A percentile compares a stretch with the other conserved stretches of the same genome.
Evolutionary conservation across 2,888 invertebrate genomes (phyloP).

Genomic region (Epistrophe grossulariae): DNA sequence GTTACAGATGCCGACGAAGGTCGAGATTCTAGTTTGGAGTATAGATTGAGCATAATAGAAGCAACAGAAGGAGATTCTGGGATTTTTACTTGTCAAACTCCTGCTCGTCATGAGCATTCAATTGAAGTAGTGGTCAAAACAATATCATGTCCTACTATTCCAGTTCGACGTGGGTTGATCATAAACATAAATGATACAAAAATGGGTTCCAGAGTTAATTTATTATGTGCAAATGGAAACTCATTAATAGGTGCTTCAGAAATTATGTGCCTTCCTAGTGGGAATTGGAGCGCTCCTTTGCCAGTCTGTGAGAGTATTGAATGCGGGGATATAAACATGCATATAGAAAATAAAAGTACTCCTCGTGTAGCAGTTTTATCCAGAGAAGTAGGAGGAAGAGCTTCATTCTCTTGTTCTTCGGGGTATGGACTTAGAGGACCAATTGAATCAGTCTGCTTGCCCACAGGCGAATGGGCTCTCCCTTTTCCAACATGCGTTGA

Average conservation of each 20-base stretch:
- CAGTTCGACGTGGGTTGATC: slow-evolving; percentile 89
- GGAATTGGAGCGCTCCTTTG: slow-evolving; percentile 93
- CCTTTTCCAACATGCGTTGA: slow-evolving; percentile 92
- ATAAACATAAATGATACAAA: slow-evolving; percentile 89
- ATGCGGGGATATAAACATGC: slow-evolving; percentile 89
- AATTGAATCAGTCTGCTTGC: slow-evolving; percentile 90
- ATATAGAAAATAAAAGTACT: slow-evolving; percentile 85
- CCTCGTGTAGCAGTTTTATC: slow-evolving; percentile 90
- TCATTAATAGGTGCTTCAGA: slow-evolving; percentile 91
- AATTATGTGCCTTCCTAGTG: slow-evolving; percentile 91
- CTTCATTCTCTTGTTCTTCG: slow-evolving; percentile 91
- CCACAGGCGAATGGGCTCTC: slow-evolving; percentile 91
- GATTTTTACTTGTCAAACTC: slow-evolving; percentile 92
- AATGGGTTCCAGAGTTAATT: slow-evolving; percentile 89
- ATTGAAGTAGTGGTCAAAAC: slow-evolving; percentile 92
- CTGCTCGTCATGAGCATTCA: slow-evolving; percentile 91
- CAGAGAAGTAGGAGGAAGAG: slow-evolving; percentile 91
- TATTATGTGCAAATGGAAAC: slow-evolving; percentile 92
- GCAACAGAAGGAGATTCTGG: slow-evolving; percentile 94
- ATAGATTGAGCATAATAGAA: slow-evolving; percentile 91
- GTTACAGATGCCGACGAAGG: slow-evolving; percentile 89
- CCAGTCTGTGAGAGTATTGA: slow-evolving; percentile 94
- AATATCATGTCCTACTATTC: slow-evolving; percentile 91
- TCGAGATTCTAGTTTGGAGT: slow-evolving; percentile 91
- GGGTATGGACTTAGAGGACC: slow-evolving; percentile 91